A percentile compares a stretch with the other conserved stretches of the same genome.
Evolutionary conservation across 2,888 invertebrate genomes (phyloP).

Genomic region (Drosophila pullipes): DNA sequence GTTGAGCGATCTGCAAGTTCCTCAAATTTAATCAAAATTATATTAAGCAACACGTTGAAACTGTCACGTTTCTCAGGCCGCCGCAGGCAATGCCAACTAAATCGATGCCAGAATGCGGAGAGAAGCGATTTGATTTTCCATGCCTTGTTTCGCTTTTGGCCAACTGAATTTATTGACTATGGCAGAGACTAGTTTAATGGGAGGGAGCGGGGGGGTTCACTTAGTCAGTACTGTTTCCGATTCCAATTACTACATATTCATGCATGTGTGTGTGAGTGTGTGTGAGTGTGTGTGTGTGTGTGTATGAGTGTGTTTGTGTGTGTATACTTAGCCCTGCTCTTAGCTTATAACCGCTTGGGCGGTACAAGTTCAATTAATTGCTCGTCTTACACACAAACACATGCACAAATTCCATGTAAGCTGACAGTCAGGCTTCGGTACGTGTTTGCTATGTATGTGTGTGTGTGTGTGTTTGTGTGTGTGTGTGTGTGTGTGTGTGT

Average conservation of each 20-base stretch:
- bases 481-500: constrained; percentile 6
- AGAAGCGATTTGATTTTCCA: not conserved
- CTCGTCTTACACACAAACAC: constrained; percentile 32
- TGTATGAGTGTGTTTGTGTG: constrained; percentile 2
- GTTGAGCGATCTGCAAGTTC: not conserved
- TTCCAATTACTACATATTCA: constrained; percentile 1
- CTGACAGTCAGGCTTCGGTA: constrained; percentile 14
- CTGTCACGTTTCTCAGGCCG: not conserved
- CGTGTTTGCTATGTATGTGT: not conserved
- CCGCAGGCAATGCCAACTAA: constrained; percentile 22
- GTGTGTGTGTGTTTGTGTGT: not conserved
- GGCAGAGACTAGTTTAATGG: constrained; percentile 6
- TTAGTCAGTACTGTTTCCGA: constrained; percentile 3
- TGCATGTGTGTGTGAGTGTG: no score
- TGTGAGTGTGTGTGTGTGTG: no score
- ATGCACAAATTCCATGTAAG: constrained; percentile 35
- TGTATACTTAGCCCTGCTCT: constrained; percentile 15
- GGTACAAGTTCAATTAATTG: constrained; percentile 69
- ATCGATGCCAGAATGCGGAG: constrained; percentile 9
- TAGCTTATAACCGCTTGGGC: constrained; percentile 43
- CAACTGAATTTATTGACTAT: constrained; percentile 46
- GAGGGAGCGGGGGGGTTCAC: not conserved
- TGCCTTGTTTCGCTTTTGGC: constrained; percentile 27
- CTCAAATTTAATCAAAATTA: not conserved
- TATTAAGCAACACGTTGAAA: not conserved